Evolutionary conservation across 2,113 vertebrate species (phyloP), one percentile per base, ranked within the genome.

Genomic region (Mustela lutreola): DNA sequence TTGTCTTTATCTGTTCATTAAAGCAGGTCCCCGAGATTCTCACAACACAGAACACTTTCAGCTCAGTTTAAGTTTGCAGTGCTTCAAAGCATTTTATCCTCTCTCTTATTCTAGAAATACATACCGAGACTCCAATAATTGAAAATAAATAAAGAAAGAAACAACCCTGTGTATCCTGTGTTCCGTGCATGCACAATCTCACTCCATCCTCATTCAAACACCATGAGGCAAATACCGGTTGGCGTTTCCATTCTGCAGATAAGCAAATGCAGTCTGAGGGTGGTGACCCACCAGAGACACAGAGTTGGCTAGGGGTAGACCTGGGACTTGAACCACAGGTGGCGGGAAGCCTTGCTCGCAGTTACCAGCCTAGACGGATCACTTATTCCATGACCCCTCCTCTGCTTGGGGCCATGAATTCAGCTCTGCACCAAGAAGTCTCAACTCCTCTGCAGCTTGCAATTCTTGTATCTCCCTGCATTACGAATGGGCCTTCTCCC

Each of bases 1-100:
- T 89, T 88, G 89, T 33, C 16, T 65, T 60, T 79, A n/a, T 33
- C 18, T 50, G 6, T 28, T 92, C 85, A 88, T 75, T 78, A 71
- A 94, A 85, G 58, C n/a, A 80, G 62, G n/a, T 70, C 31, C 53
- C 83, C 1, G 16, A 75, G 80, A 92, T 84, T 19, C n/a, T 65
- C 70, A 42, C 2, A 75, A 71, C 63, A 75, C 39, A 22, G 67
- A 65, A 75, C 21, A 24, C 42, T 83, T 86, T 60, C 9, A 56
- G 62, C 24, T 67, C 53, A 82, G 63, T 7, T 70, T 53, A 91
- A 58, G 14, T 56, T 60, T 86, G 45, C 56, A 84, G 33, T 33
- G 11, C 39, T 63, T 73, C 36, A 81, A 80, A 81, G 39, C 48
- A 36, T 50, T 71, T 39, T 67, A 39, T 36, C 16, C 12, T 82